A percentile compares a stretch with the other conserved stretches of the same genome.
Evolutionary conservation across 2,888 invertebrate species (phyloP).

Genomic region (Griposia aprilina): DNA sequence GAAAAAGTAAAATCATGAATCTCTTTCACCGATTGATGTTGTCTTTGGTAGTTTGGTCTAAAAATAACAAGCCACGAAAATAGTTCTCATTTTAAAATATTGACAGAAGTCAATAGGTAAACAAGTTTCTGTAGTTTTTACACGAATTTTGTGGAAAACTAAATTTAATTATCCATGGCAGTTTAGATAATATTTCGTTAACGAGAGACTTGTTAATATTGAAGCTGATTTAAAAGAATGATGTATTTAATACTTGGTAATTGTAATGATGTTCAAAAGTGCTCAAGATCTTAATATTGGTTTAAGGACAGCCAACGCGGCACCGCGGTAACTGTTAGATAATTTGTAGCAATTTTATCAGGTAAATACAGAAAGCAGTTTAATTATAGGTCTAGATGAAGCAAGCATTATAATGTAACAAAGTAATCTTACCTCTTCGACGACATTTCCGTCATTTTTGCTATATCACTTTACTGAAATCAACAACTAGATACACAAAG

Average conservation of each 20-base stretch:
- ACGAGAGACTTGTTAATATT: neutral
- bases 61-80: conserved; percentile 42
- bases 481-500: conserved; percentile 70
- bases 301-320: conserved; percentile 29
- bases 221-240: neutral
- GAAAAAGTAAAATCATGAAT: neutral
- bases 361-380: conserved; percentile 46
- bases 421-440: conserved; percentile 85
- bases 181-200: conserved; percentile 9
- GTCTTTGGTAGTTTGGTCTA: conserved; percentile 61
- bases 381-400: neutral
- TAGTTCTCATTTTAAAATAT: conserved; percentile 66
- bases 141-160: conserved; percentile 7
- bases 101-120: conserved; percentile 58
- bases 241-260: conserved; percentile 15
- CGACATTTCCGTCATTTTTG: conserved; percentile 88
- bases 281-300: conserved; percentile 22
- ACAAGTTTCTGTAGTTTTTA: conserved; percentile 49
- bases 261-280: conserved; percentile 30
- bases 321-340: conserved; percentile 46
- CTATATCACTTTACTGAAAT: conserved; percentile 74
- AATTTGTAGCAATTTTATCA: conserved; percentile 39
- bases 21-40: conserved; percentile 22
- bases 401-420: conserved; percentile 15
- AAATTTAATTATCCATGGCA: conserved; percentile 17